Conservation (phyloP, 2,888 invertebrate species). For the Boloria selene region DNA sequence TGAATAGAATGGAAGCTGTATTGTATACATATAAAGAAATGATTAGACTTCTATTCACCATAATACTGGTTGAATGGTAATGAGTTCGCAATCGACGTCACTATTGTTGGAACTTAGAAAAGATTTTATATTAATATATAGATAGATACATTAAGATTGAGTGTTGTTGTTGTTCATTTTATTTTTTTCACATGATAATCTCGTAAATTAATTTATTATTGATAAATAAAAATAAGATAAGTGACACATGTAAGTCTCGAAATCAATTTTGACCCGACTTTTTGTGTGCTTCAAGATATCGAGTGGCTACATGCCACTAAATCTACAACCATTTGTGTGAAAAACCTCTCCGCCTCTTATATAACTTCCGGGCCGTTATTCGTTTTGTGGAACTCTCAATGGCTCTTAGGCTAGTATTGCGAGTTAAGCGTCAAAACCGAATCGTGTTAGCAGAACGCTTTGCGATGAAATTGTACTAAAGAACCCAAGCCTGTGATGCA, state of each 20-base stretch:
- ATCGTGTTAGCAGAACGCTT: constrained; percentile 6
- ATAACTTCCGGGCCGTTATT: constrained; percentile 20
- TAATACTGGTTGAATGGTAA: constrained; percentile 14
- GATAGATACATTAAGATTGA: too few species aligned
- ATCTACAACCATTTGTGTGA: constrained; percentile 21
- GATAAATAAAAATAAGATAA: background rate
- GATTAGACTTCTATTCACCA: constrained; percentile 18
- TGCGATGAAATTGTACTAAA: background rate
- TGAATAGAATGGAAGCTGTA: background rate
- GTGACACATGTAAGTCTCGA: background rate
- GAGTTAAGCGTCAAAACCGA: constrained; percentile 17
- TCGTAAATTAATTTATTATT: too few species aligned
- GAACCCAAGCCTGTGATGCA: background rate
- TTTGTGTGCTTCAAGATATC: background rate
- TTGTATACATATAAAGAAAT: background rate
- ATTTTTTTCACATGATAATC: too few species aligned
- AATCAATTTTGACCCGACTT: constrained; percentile 9
- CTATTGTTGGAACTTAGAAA: constrained; percentile 6
- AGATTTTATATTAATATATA: background rate
- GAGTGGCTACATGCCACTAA: constrained; percentile 2
- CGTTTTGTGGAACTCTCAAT: constrained; percentile 23
- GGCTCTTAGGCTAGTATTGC: constrained; percentile 23
- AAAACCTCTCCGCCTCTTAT: constrained; percentile 22
- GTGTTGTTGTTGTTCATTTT: too few species aligned
- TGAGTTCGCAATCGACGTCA: constrained; percentile 17